A percentile compares a stretch with the other conserved stretches of the same genome.
phyloP scores from a whole-genome alignment of 2,888 invertebrate species.

The Hyles lineata region DNA sequence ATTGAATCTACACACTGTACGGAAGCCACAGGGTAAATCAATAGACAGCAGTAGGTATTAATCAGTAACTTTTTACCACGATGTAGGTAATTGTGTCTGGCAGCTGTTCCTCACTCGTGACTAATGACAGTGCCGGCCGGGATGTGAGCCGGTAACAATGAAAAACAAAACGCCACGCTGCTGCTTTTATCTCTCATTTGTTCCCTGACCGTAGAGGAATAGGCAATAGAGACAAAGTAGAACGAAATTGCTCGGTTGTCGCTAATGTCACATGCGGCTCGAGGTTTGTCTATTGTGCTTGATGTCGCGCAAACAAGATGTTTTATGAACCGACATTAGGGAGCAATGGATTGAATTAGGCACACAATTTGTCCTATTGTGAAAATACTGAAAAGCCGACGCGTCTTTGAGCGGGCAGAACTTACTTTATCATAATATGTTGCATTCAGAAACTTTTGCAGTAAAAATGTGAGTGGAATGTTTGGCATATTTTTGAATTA shows the following conservation, averaged over 20 bases:
- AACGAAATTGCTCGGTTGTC: conserved; percentile 66
- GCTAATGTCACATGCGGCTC: conserved; percentile 62
- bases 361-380: conserved; percentile 67
- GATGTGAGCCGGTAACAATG: conserved; percentile 63
- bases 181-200: conserved; percentile 70
- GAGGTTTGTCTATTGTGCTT: conserved; percentile 66
- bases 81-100: conserved; percentile 44
- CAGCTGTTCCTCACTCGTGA: conserved; percentile 43
- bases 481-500: not conserved
- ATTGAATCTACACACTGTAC: not conserved
- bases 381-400: conserved; percentile 51
- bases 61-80: conserved; percentile 43
- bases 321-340: conserved; percentile 77
- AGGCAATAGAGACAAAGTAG: conserved; percentile 75
- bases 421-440: conserved; percentile 34
- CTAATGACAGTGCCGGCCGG: conserved; percentile 46
- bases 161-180: conserved; percentile 62
- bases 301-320: conserved; percentile 75
- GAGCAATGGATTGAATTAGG: conserved; percentile 72
- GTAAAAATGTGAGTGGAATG: not conserved
- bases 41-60: not conserved
- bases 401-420: conserved; percentile 35
- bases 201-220: conserved; percentile 59
- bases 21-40: not conserved
- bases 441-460: not conserved